These are phyloP conservation scores for Berghia stephanieae DNA, from an alignment of 1,140 invertebrate species.

Conservation along the genomic window DNA sequence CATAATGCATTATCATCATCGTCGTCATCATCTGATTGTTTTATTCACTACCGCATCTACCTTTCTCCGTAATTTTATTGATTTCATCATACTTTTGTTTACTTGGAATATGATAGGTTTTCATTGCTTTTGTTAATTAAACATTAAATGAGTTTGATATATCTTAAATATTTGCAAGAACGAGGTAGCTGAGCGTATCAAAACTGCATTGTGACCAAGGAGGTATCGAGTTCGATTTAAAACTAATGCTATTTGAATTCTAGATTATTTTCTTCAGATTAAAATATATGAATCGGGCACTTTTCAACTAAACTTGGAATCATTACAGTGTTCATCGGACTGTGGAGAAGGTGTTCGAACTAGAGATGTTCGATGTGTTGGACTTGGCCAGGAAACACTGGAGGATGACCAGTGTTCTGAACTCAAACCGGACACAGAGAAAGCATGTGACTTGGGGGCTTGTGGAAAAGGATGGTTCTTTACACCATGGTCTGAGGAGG, in stretches of 20 bases:
- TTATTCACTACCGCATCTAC: too few relatives aligned
- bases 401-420: slow-evolving; percentile 59
- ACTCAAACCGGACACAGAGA: slow-evolving; percentile 57
- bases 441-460: slow-evolving; percentile 69
- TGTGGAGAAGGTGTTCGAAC: slow-evolving; percentile 74
- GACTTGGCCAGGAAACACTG: slow-evolving; percentile 63
- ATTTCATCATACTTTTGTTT: too few relatives aligned
- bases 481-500: slow-evolving; percentile 46
- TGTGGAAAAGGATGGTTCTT: slow-evolving; percentile 53
- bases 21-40: too few relatives aligned
- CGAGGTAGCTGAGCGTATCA: too few relatives aligned
- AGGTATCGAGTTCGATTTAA: not conserved
- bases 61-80: too few relatives aligned
- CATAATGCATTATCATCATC: too few relatives aligned
- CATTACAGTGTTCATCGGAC: slow-evolving; percentile 71
- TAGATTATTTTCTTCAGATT: not conserved
- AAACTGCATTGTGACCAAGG: not conserved
- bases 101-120: too few relatives aligned
- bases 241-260: not conserved
- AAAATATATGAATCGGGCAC: not conserved
- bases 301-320: not conserved
- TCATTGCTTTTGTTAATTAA: too few relatives aligned
- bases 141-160: too few relatives aligned
- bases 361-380: slow-evolving; percentile 72
- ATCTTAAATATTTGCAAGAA: too few relatives aligned